Evolutionary conservation across 1,140 invertebrate genomes (phyloP), one percentile per base, ranked within the genome.

Genomic region (Listronotus oregonensis): DNA sequence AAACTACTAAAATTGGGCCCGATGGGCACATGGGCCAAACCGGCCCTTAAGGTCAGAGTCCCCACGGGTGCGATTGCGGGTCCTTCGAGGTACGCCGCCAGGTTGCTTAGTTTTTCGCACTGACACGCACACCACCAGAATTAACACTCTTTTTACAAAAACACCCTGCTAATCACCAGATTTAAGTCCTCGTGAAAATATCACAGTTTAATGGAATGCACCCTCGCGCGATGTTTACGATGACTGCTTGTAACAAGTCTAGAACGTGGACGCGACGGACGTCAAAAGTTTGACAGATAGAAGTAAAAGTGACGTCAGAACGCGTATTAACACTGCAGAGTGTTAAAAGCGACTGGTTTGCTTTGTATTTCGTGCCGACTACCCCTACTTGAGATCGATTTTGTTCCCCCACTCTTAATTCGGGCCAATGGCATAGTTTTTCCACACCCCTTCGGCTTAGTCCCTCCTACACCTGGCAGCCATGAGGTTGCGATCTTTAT

Each of bases 41-140:
- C 78, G 75, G 77, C 78, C 77, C 78, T 73, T 66, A 79, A 71
- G 11, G 75, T 75, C 43, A 79, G 76, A 73, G 77, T 75, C 73
- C 77, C 78, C 66, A 77, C 76, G 68, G 77, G 74, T 69, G 75
- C 63, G 73, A 77, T 78, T 68, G 75, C 71, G 71, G 77, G 75
- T 75, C 73, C 76, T 69, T 79, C 77, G 56, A 79, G 69, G 70
- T 75, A 79, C 66, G 77, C 72, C 76, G 77, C 77, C 78, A 78
- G 78, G 71, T 72, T 76, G 73, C 59, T 55, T 52, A 56, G 60
- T 75, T 70, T 61, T 64, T 44, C 32, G 56, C 67, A 71, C 69
- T 62, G 34, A 66, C 73, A 71, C 68, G 40, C 67, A 70, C 71
- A 68, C 61, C 51, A 65, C 39, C 68, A 72, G 12, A 58, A 43